Percentiles rank a stretch among this genome's conserved stretches.
Evolutionary conservation across 2,888 invertebrate species (phyloP).

Genomic region (Callyntrura sp.): DNA sequence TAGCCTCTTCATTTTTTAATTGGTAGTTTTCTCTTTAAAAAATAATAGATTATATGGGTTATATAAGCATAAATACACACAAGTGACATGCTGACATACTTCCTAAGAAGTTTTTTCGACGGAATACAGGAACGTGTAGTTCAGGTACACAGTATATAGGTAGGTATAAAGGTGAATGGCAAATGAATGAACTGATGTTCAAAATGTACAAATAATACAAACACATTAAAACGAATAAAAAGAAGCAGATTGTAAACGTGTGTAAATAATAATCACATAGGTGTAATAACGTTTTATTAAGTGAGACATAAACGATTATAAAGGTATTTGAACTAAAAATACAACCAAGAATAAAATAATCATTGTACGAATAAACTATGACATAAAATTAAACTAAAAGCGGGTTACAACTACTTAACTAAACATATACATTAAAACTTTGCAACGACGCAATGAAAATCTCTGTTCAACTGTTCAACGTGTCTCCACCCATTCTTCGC

Average conservation of each 20-base stretch:
- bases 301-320: slow-evolving; percentile 54
- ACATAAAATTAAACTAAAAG: slow-evolving; percentile 51
- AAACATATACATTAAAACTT: slow-evolving; percentile 33
- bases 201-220: background rate
- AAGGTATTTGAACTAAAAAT: slow-evolving; percentile 33
- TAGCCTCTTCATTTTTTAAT: slow-evolving; percentile 78
- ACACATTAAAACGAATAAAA: slow-evolving; percentile 29
- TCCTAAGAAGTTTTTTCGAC: background rate
- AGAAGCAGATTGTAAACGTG: background rate
- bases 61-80: background rate
- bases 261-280: slow-evolving; percentile 22
- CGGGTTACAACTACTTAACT: slow-evolving; percentile 22
- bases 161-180: background rate
- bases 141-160: no score
- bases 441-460: slow-evolving; percentile 8
- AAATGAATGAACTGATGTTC: background rate
- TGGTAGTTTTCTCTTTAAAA: slow-evolving; percentile 74
- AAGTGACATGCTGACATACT: background rate
- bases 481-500: background rate
- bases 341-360: slow-evolving; percentile 48
- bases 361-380: slow-evolving; percentile 22
- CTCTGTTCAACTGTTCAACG: background rate
- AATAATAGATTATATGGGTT: slow-evolving; percentile 4
- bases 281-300: slow-evolving; percentile 57
- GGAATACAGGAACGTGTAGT: no score